Evolutionary conservation across 2,797 vertebrate genomes (phyloP), one percentile per base, ranked within the genome.

Genomic region (Tinamus major): DNA sequence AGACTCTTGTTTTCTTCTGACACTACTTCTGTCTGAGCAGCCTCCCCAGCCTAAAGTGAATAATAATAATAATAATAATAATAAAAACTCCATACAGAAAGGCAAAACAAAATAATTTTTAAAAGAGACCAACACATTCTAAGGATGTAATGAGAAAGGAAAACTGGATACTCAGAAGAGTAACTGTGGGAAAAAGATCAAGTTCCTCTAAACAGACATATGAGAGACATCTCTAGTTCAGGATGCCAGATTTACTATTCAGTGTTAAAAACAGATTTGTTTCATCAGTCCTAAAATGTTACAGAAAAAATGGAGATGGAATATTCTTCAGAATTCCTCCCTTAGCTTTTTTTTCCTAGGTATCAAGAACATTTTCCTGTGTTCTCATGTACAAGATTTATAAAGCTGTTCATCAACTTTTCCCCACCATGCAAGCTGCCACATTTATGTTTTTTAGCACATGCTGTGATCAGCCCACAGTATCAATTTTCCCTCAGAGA

Each of bases 1-100:
- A 99, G 98, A 95, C 99, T 99, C 96, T 99, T 99, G 86, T 99
- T 99, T 97, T 99, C 99, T 97, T 99, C 99, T 41, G 99, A 99
- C 27, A 99, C 99, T 1, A 98, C 99, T 97, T 99, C 99, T 20
- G 99, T 99, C 98, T 99, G 99, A 85, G 98, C 98, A 41, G 98
- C 99, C 80, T 99, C 99, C 6, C 99, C 99, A 33, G 99, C 99
- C 99, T 99, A 97, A 62, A 69, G 89, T 7, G 79, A 96, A 56
- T 61, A 76, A 96, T 24, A 46, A 46, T 10, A 46, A 46, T 20
- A 46, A 35, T 35, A 35, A 35, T 35, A 35, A 35, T 35, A 35
- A 35, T 35, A 35, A 79, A 95, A 81, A 64, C n/a, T 89, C 37
- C 35, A 91, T 81, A 91, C 6, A 87, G 70, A 78, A 59, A 82